phyloP scores from a whole-genome alignment of 2,113 vertebrate species.

The Galemys pyrenaicus region DNA sequence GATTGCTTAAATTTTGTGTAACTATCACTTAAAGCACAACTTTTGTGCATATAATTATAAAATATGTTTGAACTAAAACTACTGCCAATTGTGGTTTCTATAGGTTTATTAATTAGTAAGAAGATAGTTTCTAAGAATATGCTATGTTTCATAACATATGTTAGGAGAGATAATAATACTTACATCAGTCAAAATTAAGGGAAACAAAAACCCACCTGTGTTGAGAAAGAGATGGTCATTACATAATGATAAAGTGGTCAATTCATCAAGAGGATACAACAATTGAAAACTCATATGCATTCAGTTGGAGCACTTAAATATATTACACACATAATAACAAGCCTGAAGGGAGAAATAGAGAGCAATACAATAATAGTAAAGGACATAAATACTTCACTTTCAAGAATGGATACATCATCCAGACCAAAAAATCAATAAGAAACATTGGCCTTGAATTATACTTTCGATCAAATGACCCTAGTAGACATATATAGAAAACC shows the following conservation, averaged over 20 bases:
- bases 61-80: not conserved
- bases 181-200: not conserved
- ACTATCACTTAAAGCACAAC: not conserved
- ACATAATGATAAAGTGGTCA: not conserved
- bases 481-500: not conserved
- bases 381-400: not conserved
- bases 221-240: not conserved
- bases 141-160: not conserved
- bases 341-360: not conserved
- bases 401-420: not conserved
- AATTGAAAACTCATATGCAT: not conserved
- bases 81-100: not conserved
- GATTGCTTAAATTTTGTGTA: not conserved
- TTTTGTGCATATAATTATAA: not conserved
- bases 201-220: not conserved
- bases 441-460: not conserved
- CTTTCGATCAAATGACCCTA: not conserved
- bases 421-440: not conserved
- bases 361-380: not conserved
- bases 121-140: not conserved
- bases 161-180: not conserved
- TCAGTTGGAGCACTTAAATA: not conserved
- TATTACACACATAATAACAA: not conserved
- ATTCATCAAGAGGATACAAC: not conserved
- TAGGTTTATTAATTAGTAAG: not conserved